Evolutionary conservation across 2,888 invertebrate genomes (phyloP).

Genomic region (Patella pellucida): DNA sequence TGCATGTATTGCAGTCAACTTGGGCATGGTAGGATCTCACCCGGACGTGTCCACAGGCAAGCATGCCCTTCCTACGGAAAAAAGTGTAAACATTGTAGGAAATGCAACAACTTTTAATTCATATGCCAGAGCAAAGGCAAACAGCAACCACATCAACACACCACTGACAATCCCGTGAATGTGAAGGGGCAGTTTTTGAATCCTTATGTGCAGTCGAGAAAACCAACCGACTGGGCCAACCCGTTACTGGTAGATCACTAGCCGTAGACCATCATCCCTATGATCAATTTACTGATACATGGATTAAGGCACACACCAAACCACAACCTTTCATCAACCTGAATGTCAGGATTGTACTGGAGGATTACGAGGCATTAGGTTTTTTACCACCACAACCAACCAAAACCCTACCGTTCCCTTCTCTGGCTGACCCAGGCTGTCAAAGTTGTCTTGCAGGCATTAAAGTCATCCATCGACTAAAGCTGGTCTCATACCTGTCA

Average conservation of each 20-base stretch:
- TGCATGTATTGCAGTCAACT: conserved; percentile 43
- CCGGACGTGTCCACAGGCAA: conserved; percentile 24
- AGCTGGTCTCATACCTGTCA: no score
- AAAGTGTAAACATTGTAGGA: conserved; percentile 35
- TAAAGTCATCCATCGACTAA: no score
- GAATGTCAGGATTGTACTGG: no score
- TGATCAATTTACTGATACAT: conserved; percentile 34
- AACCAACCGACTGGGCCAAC: background rate
- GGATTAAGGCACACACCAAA: conserved; percentile 31
- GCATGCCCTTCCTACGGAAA: conserved; percentile 42
- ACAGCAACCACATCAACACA: conserved; percentile 14
- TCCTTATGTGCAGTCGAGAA: background rate
- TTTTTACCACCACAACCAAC: no score
- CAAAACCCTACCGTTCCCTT: no score
- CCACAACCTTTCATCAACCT: conserved; percentile 31
- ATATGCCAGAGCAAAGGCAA: conserved; percentile 36
- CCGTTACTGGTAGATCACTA: conserved; percentile 5
- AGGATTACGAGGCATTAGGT: no score
- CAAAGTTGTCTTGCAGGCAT: no score
- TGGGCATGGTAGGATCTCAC: conserved; percentile 40
- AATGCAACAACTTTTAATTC: conserved; percentile 33
- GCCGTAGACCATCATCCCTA: conserved; percentile 44
- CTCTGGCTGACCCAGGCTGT: no score
- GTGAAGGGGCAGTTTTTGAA: conserved; percentile 15
- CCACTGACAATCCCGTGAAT: background rate